These are phyloP conservation scores for Plebejus anna DNA, from an alignment of 2,888 invertebrate species.

Conservation along the genomic window DNA sequence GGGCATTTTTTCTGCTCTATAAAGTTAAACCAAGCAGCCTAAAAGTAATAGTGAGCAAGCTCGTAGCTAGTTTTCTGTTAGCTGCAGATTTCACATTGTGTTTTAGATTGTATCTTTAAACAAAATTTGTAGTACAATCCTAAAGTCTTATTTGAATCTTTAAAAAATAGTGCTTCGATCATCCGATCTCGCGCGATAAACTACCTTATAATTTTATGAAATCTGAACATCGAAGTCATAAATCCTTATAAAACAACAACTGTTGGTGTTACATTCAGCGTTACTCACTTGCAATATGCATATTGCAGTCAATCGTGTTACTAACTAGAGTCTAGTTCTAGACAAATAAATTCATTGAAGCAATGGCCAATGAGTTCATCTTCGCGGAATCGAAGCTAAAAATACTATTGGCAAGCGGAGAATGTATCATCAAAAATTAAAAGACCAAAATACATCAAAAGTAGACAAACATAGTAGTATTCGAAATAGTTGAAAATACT, in stretches of 20 bases:
- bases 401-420: slow-evolving; percentile 31
- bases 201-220: background rate
- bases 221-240: background rate
- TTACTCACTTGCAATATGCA: background rate
- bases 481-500: background rate
- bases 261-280: background rate
- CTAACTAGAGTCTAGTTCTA: background rate
- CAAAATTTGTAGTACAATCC: too few species aligned
- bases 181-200: too few species aligned
- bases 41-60: too few species aligned
- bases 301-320: background rate
- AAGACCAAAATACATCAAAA: background rate
- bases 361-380: background rate
- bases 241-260: background rate
- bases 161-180: too few species aligned
- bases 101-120: too few species aligned
- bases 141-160: too few species aligned
- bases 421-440: slow-evolving; percentile 16
- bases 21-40: too few species aligned
- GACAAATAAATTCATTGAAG: slow-evolving; percentile 8
- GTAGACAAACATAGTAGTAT: background rate
- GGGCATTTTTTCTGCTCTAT: too few species aligned
- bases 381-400: slow-evolving; percentile 18
- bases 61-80: too few species aligned
- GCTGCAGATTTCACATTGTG: too few species aligned